Conservation (phyloP, 2,113 vertebrate genomes). For the Heptranchias perlo region DNA sequence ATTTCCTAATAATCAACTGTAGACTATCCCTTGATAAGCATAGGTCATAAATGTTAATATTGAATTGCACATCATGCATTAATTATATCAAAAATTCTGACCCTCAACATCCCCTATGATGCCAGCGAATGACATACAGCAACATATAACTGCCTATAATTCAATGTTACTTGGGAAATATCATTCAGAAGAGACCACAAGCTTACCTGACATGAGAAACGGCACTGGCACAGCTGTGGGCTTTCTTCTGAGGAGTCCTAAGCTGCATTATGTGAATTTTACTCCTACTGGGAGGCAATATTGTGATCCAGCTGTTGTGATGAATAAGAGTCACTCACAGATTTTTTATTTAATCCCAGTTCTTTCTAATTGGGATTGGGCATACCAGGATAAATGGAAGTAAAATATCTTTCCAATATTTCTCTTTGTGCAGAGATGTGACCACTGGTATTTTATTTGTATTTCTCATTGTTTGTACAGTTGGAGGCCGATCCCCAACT, state of each 20-base stretch:
- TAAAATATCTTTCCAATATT: not conserved
- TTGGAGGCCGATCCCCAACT: too few relatives aligned
- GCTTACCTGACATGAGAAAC: not conserved
- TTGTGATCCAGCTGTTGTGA: not conserved
- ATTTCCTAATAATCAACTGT: not conserved
- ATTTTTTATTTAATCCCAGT: not conserved
- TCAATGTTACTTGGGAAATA: not conserved
- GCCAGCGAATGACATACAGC: not conserved
- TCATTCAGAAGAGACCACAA: not conserved
- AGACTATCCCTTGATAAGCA: not conserved
- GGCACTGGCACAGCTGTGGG: not conserved
- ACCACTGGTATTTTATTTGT: not conserved
- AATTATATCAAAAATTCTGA: not conserved
- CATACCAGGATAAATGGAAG: not conserved
- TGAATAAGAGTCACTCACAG: not conserved
- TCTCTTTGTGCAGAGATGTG: not conserved
- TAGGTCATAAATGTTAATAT: not conserved
- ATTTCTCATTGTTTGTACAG: too few relatives aligned
- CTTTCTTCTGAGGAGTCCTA: not conserved
- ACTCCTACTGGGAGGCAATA: not conserved
- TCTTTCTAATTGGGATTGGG: not conserved
- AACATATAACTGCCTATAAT: not conserved
- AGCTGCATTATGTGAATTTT: not conserved
- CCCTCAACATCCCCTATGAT: not conserved
- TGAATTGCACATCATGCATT: not conserved